A percentile compares a stretch with the other conserved stretches of the same genome.
Conservation (phyloP, 30 jellyfish, hydroid and myxozoan species). For the Turritopsis rubra region DNA sequence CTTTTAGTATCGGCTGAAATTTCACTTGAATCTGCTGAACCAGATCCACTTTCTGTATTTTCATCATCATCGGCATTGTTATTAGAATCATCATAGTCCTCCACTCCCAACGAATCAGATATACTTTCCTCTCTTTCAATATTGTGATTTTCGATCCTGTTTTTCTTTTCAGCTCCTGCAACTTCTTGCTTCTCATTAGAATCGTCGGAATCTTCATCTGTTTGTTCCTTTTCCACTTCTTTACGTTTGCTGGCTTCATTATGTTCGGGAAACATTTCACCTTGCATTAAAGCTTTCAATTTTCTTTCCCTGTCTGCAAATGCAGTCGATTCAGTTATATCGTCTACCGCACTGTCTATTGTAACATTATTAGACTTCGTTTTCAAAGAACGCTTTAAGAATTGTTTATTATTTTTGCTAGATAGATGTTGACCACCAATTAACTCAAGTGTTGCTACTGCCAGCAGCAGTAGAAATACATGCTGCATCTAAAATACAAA, state of each 20-base stretch:
- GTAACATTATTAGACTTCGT: not conserved
- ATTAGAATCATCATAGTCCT: constrained; percentile 9
- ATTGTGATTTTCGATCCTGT: constrained; percentile 6
- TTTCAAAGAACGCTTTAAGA: not conserved
- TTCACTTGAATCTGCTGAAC: constrained; percentile 18
- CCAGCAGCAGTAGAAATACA: not conserved
- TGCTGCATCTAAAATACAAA: not conserved
- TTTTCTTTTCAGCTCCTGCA: constrained; percentile 2
- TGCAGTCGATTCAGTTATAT: constrained; percentile 26
- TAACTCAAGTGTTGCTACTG: not conserved
- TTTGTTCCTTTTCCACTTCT: constrained; percentile 6
- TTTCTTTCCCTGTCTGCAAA: constrained; percentile 33
- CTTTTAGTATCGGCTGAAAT: constrained; percentile 5
- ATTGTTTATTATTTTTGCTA: not conserved
- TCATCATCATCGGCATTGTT: not conserved
- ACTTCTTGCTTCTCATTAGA: not conserved
- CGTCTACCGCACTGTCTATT: constrained; percentile 29
- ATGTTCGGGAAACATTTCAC: constrained; percentile 39
- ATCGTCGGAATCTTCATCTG: constrained; percentile 8
- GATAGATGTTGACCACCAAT: not conserved
- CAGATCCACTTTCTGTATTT: constrained; percentile 22
- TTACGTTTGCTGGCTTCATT: not conserved
- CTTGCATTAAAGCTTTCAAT: constrained; percentile 31
- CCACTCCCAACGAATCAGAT: constrained; percentile 23
- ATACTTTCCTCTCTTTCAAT: constrained; percentile 2